Base-by-base conservation (phyloP, 2,888 invertebrate genomes). In the Hemaris fuciformis region DNA sequence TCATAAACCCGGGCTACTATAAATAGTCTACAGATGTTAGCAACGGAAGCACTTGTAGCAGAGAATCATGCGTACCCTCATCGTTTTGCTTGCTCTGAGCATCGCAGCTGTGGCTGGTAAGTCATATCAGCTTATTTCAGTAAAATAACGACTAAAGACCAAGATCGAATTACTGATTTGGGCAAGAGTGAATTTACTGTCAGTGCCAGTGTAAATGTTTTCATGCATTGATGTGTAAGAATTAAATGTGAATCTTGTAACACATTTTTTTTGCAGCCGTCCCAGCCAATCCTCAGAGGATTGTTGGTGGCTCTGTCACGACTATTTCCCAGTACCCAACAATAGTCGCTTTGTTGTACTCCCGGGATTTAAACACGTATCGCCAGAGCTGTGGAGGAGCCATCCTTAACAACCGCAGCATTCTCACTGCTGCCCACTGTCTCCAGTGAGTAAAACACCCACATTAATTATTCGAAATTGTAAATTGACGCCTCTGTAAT, bases 381-480 rank as follows among this genome's bases (percentile, higher is more conserved):
- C 57, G 43, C 27, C 80, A 80, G 38, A 38, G 66, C 0, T 81
- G 82, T 48, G 80, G 75, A 6, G 79, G 79, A 3, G 63, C 72
- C 20, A 70, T 83, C 15, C 56, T 83, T n/a, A 83, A 75, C 53
- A 71, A 61, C 23, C 70, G 72, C 13, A 56, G 75, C 48, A 61
- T 80, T 2, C 67, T 81, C 2, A 69, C 80, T 3, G 77, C 79
- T 2, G 81, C 79, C 42, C 79, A 79, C 62, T 83, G 83, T 61
- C 38, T 59, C 22, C 18, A 8, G 46, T 59, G 20, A 62, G 59
- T 59, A 45, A 6, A 45, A 15, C 5, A 13, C 38, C 23, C 20
- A 18, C 20, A 22, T 57, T 22, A 38, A 48, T n/a, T n/a, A n/a
- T n/a, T n/a, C n/a, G n/a, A n/a, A n/a, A n/a, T n/a, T n/a, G 13